Evolutionary conservation across 2,113 vertebrate genomes (phyloP).

Genomic region (Oncorhynchus keta): DNA sequence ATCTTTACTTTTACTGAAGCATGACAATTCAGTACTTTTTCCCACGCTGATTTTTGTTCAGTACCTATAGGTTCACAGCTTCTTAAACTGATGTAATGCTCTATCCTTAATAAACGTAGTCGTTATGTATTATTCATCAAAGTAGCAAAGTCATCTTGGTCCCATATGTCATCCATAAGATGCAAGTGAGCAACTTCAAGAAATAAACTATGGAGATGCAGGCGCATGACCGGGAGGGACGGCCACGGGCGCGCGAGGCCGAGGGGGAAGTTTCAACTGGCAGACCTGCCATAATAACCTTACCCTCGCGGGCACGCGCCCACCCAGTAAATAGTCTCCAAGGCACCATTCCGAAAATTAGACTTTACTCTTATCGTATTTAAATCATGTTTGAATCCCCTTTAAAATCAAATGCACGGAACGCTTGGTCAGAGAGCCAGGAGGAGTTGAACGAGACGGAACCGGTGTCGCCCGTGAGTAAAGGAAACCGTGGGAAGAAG

Average conservation of each 20-base stretch:
- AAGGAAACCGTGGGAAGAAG: constrained; percentile 29
- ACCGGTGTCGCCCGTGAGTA: constrained; percentile 37
- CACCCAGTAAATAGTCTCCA: constrained; percentile 17
- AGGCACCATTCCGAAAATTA: constrained; percentile 11
- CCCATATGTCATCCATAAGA: too few relatives aligned
- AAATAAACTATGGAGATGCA: not conserved
- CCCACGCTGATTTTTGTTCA: not conserved
- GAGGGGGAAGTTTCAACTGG: constrained; percentile 38
- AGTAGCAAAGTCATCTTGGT: not conserved
- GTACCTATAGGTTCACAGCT: not conserved
- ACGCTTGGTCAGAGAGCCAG: constrained; percentile 50
- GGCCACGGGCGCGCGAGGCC: constrained; percentile 28
- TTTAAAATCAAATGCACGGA: constrained; percentile 26
- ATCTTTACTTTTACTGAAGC: too few relatives aligned
- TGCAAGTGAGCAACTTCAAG: not conserved
- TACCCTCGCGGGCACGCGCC: constrained; percentile 34
- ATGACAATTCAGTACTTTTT: too few relatives aligned
- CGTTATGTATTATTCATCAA: too few relatives aligned
- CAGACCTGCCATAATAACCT: constrained; percentile 16
- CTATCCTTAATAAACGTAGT: too few relatives aligned
- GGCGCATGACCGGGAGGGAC: constrained; percentile 24
- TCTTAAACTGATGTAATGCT: not conserved
- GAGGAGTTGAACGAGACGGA: constrained; percentile 42
- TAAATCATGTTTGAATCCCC: constrained; percentile 40
- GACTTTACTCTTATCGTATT: constrained; percentile 6